Evolutionary conservation across 2,797 vertebrate genomes (phyloP), one percentile per base, ranked within the genome.

Genomic region (Myoxocephalus aenaeus): DNA sequence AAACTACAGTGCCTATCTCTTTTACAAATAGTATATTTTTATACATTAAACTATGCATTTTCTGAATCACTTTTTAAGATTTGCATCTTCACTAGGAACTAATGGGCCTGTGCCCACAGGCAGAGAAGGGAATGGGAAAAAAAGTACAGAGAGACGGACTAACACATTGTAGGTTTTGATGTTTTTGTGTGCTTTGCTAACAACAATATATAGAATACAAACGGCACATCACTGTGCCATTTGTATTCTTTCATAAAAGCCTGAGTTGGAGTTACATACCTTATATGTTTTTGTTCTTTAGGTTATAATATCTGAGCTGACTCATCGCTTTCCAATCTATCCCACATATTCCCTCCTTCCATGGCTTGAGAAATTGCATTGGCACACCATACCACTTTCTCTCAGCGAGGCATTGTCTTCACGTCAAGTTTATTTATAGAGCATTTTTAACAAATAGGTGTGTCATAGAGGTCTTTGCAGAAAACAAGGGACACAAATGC

Each of bases 341-440:
- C 27, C 10, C 25, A 46, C 9, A 65, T 74, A 75, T 40, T 61
- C 29, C 58, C 56, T 36, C 69, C 70, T 65, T 29, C 1, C 4
- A 56, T 70, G 18, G n/a, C 57, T 73, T 72, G n/a, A 82, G 34
- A 72, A 65, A 75, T 67, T 77, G 50, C 68, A 59, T 27, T 38
- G 54, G 46, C 61, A 67, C 50, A 48, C 13, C 34, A 1, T 10
- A 40, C 53, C 66, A 34, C n/a, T 78, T 29, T 66, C 32, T 72
- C 50, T 46, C 3, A 13, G 29, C 44, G 73, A 82, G 70, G 5
- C 53, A 79, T 79, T 75, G 40, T 56, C 20, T 50, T 51, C 14
- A 34, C 76, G 50, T 78, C 67, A 34, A 27, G 51, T 63, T 74
- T 82, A 79, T 74, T 86, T 81, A 42, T 66, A 3, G 20, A 64